phyloP scores from a whole-genome alignment of 2,797 vertebrate species.

The Rhinichthys osculus region DNA sequence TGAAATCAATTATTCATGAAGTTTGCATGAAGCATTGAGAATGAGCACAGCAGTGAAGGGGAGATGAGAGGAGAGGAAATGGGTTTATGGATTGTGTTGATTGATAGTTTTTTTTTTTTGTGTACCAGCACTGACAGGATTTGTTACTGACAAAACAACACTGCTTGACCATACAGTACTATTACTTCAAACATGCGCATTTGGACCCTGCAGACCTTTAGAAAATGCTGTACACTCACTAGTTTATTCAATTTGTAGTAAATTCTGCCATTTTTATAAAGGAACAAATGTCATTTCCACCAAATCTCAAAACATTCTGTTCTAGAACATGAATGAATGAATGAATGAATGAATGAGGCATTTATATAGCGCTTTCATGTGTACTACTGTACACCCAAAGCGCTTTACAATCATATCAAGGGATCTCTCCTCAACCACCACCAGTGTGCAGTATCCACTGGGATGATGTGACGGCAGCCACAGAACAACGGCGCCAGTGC shows the following conservation, averaged over 20 bases:
- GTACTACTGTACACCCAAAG: too few species aligned
- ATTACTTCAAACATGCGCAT: background rate
- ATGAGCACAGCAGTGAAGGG: constrained; percentile 62
- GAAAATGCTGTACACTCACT: background rate
- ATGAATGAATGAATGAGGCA: too few species aligned
- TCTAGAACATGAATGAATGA: background rate
- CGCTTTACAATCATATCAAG: too few species aligned
- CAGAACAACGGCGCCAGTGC: too few species aligned
- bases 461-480: too few species aligned
- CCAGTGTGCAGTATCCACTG: too few species aligned
- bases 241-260: background rate
- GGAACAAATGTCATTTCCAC: background rate
- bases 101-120: background rate
- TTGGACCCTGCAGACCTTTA: background rate
- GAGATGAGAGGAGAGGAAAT: constrained; percentile 35
- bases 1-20: constrained; percentile 76
- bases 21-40: constrained; percentile 66
- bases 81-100: constrained; percentile 57
- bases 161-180: background rate
- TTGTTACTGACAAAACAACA: background rate
- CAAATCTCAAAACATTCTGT: background rate
- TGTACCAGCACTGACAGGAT: constrained; percentile 11
- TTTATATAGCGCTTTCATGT: too few species aligned
- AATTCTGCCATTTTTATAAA: background rate
- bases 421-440: too few species aligned